Conservation (phyloP, 1,140 invertebrate species). For the Bombus pyrosoma region DNA sequence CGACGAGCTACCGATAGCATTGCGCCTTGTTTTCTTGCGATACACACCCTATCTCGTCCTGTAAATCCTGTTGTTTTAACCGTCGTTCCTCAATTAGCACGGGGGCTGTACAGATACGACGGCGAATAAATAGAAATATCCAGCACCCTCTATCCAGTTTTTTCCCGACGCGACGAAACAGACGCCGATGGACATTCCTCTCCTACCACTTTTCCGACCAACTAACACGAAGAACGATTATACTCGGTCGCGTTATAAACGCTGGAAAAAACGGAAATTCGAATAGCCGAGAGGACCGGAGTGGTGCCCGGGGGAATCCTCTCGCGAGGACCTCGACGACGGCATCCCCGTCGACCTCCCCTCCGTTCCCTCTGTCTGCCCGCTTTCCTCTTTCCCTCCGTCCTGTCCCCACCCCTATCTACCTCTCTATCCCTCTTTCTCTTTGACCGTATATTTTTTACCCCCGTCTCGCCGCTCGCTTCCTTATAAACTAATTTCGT, state of each 20-base stretch:
- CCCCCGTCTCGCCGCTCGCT: constrained; percentile 68
- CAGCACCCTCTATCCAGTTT: too few relatives aligned
- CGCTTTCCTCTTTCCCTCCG: background rate
- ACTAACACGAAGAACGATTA: background rate
- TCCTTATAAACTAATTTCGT: constrained; percentile 83
- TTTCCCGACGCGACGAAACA: background rate
- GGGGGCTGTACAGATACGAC: background rate
- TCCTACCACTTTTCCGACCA: background rate
- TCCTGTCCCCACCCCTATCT: background rate
- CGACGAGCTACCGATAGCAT: constrained; percentile 30
- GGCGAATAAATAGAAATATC: too few relatives aligned
- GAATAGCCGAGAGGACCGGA: constrained; percentile 9
- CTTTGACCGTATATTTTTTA: constrained; percentile 59
- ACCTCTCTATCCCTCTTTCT: background rate
- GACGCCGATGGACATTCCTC: background rate
- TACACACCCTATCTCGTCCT: background rate
- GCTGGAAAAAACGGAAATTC: constrained; percentile 22
- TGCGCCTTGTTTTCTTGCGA: background rate
- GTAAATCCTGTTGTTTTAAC: background rate
- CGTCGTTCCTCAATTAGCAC: background rate
- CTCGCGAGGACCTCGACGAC: constrained; percentile 36
- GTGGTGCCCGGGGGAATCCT: constrained; percentile 26
- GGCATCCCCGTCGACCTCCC: constrained; percentile 3
- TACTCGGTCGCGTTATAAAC: constrained; percentile 6
- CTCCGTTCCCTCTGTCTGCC: background rate